Percentiles rank a stretch among this genome's conserved stretches.
These are phyloP conservation scores for Brachionus manjavacas DNA, from an alignment of 1,140 invertebrate genomes.

Conservation along the genomic window DNA sequence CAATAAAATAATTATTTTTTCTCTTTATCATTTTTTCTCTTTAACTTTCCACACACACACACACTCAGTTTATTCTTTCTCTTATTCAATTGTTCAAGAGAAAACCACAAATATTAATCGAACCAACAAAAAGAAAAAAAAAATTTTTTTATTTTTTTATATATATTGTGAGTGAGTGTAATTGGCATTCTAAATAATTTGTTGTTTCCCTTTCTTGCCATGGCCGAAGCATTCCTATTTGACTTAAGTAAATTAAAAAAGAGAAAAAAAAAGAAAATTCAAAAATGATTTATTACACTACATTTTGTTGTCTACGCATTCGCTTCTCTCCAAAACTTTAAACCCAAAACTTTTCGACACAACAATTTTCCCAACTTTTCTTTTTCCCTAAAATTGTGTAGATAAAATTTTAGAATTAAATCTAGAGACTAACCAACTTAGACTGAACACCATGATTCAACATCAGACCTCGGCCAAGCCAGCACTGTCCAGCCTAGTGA, in stretches of 20 bases:
- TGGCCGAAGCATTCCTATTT: neutral
- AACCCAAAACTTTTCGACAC: neutral
- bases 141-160: neutral
- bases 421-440: neutral
- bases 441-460: neutral
- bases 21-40: too few species aligned
- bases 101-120: neutral
- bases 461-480: neutral
- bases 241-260: constrained; percentile 29
- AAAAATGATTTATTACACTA: constrained; percentile 21
- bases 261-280: neutral
- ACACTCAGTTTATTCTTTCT: neutral
- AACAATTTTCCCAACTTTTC: neutral
- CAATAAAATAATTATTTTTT: neutral
- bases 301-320: too few species aligned
- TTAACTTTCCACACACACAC: too few species aligned
- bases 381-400: neutral
- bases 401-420: too few species aligned
- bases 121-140: neutral
- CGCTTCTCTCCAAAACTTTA: neutral
- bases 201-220: neutral
- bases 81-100: neutral
- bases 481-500: constrained; percentile 1
- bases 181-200: neutral
- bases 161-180: neutral